phyloP scores from a whole-genome alignment of 2,888 invertebrate genomes.

The Ennomos quercinarius region DNA sequence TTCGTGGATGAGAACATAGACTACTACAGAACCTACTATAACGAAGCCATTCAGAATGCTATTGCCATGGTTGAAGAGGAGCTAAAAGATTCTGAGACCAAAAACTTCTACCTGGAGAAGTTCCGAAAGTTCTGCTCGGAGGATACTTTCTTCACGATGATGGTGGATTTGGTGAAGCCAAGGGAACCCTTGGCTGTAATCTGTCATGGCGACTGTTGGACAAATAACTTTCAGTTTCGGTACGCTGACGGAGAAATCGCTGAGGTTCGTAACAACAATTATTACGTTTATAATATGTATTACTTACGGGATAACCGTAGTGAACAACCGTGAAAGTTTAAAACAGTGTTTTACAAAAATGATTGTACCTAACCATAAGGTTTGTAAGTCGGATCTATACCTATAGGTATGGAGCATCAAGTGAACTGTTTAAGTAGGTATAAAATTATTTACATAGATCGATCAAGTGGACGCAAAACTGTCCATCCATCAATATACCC shows the following conservation, averaged over 20 bases:
- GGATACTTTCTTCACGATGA: slow-evolving; percentile 87
- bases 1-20: slow-evolving; percentile 88
- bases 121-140: slow-evolving; percentile 86
- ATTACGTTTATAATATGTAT: too few species aligned
- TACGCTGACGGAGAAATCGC: slow-evolving; percentile 83
- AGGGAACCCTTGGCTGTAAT: slow-evolving; percentile 88
- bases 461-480: too few species aligned
- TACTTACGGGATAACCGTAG: too few species aligned
- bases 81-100: slow-evolving; percentile 65
- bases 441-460: too few species aligned
- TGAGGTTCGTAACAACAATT: slow-evolving; percentile 74
- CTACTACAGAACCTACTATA: slow-evolving; percentile 89
- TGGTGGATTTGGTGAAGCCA: slow-evolving; percentile 87
- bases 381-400: too few species aligned
- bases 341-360: too few species aligned
- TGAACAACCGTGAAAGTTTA: too few species aligned
- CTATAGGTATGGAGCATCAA: too few species aligned
- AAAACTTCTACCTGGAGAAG: slow-evolving; percentile 84
- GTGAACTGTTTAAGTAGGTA: too few species aligned
- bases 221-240: slow-evolving; percentile 89
- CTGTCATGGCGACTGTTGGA: slow-evolving; percentile 91
- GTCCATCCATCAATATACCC: too few species aligned
- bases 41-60: slow-evolving; percentile 87
- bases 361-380: too few species aligned
- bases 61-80: slow-evolving; percentile 86